A percentile compares a stretch with the other conserved stretches of the same genome.
Conservation (phyloP, 2,113 vertebrate genomes). For the Microcebus jonahi region DNA sequence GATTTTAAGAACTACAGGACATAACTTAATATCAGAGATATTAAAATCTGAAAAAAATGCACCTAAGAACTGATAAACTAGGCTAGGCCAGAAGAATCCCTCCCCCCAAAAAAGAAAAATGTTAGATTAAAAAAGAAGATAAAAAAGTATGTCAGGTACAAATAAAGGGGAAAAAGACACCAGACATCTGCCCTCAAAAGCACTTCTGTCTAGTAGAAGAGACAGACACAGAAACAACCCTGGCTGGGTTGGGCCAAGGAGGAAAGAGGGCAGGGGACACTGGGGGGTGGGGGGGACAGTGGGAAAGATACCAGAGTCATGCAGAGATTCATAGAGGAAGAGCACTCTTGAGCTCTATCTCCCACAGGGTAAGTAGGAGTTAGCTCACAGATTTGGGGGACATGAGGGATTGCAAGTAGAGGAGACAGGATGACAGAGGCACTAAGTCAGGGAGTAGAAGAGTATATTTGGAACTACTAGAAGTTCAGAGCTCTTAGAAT, state of each 20-base stretch:
- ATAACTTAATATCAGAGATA: neutral
- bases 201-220: neutral
- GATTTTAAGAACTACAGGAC: neutral
- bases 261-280: neutral
- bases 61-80: slow-evolving; percentile 20
- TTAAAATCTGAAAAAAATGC: neutral
- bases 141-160: neutral
- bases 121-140: neutral
- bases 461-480: rapidly evolving
- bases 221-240: neutral
- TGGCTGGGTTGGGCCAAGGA: neutral
- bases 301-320: neutral
- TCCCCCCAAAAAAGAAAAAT: neutral
- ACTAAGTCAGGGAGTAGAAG: neutral
- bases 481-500: neutral
- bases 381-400: neutral
- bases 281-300: neutral
- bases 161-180: neutral
- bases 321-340: neutral
- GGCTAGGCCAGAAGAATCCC: neutral
- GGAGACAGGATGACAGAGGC: neutral
- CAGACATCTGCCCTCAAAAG: neutral
- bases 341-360: neutral
- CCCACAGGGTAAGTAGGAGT: neutral
- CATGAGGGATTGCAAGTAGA: neutral